These are phyloP conservation scores for Tetramorium alpestre DNA, from an alignment of 1,140 invertebrate genomes.

Conservation along the genomic window DNA sequence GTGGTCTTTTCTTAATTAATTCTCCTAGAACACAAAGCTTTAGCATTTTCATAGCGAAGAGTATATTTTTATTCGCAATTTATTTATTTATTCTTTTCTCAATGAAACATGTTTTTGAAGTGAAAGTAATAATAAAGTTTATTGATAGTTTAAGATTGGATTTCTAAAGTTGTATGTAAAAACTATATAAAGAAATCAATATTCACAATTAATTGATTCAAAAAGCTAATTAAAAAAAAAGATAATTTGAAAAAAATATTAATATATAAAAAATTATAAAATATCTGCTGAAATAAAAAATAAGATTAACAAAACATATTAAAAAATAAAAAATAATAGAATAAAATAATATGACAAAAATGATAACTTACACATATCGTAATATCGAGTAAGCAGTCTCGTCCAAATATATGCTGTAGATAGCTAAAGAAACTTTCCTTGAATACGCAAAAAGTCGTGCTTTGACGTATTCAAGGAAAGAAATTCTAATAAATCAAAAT, in stretches of 20 bases:
- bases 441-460: neutral
- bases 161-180: neutral
- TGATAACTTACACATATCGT: neutral
- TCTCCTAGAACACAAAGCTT: constrained; percentile 35
- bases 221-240: neutral
- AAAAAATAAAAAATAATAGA: neutral
- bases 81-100: neutral
- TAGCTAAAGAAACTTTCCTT: neutral
- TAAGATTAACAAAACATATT: neutral
- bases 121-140: neutral
- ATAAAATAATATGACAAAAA: neutral
- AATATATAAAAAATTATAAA: neutral
- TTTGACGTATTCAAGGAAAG: neutral
- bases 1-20: constrained; percentile 41
- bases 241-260: neutral
- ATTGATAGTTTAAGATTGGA: neutral
- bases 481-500: neutral
- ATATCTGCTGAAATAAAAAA: neutral
- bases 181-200: neutral
- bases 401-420: neutral
- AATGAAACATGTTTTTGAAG: neutral
- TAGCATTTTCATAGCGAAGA: neutral
- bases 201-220: neutral
- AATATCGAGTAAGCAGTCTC: neutral
- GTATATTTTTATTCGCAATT: neutral